Base-by-base conservation (phyloP, 2,113 vertebrate genomes). In the Cavia aperea region DNA sequence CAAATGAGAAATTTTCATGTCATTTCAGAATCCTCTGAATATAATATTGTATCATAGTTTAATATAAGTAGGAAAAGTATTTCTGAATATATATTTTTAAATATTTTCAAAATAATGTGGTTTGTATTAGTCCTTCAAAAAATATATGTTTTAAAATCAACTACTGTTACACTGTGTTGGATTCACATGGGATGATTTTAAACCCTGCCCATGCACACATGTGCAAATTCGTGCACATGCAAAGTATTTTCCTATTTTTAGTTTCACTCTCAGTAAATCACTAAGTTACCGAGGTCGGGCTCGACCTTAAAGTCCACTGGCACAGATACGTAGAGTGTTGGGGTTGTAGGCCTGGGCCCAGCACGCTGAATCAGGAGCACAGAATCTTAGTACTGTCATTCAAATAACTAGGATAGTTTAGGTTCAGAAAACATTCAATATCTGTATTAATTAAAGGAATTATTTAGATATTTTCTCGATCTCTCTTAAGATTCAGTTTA, bases 1-100 rank as follows among this genome's bases (percentile, higher is more conserved):
- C 15, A 70, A 85, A 73, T 46, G 7, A 90, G 49, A 90, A 73
- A 10, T 18, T 94, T 65, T 54, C 23, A 24, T 93, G 56, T 88
- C 1, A 58, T 73, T 89, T 88, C 82, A 4, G 2, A 6, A 78
- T 88, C 10, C n/a, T 90, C 31, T 85, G 72, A 85, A 72, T 79
- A 51, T 16, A 62, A 77, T 73, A 10, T 54, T 58, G 2, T 36
- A 46, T 46, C 31, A 86, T 73, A 7, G n/a, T 63, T 56, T 78
- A 78, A 33, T 73, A 14, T 62, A 79, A 68, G 1, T 14, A 89
- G 4, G 58, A 73, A 78, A 4, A 31, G 0, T 36, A 51, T 70
- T 88, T 72, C 1, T 81, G 56, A 86, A 43, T 10, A 81, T 1
- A 56, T 43, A 0, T 72, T 82, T 63, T 49, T 2, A 62, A 65